A percentile compares a stretch with the other conserved stretches of the same genome.
These are phyloP conservation scores for Ivindomyrus marchei DNA, from an alignment of 2,113 vertebrate species.

Conservation along the genomic window DNA sequence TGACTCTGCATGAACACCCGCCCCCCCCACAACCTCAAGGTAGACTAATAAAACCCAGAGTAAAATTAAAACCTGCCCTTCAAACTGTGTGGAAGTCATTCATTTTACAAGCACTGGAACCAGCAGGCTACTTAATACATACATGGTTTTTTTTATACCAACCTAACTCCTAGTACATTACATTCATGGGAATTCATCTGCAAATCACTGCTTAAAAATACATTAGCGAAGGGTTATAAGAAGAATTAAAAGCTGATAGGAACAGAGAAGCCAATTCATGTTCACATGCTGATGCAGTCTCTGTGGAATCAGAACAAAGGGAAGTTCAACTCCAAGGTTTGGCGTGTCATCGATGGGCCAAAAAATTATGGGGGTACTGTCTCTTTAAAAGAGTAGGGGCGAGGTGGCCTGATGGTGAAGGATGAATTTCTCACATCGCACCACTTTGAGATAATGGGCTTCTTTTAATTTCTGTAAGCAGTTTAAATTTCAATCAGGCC, in stretches of 20 bases:
- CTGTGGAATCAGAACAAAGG: neutral
- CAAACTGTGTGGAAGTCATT: neutral
- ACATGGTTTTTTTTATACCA: neutral
- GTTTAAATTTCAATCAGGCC: constrained; percentile 16
- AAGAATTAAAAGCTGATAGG: neutral
- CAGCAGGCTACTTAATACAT: neutral
- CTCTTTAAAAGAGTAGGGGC: neutral
- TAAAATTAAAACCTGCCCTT: neutral
- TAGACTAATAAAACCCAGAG: neutral
- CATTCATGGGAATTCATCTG: neutral
- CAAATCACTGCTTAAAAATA: neutral
- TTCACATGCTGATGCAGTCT: neutral
- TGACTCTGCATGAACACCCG: neutral
- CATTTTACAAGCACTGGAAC: neutral
- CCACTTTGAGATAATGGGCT: constrained; percentile 1
- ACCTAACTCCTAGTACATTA: neutral
- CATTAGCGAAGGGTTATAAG: neutral
- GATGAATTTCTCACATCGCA: neutral
- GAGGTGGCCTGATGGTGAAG: neutral
- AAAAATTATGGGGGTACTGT: neutral
- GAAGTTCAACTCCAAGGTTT: neutral
- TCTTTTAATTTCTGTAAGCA: neutral
- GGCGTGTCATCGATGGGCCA: neutral
- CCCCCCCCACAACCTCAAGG: neutral
- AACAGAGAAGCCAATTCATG: neutral